A percentile compares a stretch with the other conserved stretches of the same genome.
Conservation (phyloP, 2,797 vertebrate species). For the Falco concolor region DNA sequence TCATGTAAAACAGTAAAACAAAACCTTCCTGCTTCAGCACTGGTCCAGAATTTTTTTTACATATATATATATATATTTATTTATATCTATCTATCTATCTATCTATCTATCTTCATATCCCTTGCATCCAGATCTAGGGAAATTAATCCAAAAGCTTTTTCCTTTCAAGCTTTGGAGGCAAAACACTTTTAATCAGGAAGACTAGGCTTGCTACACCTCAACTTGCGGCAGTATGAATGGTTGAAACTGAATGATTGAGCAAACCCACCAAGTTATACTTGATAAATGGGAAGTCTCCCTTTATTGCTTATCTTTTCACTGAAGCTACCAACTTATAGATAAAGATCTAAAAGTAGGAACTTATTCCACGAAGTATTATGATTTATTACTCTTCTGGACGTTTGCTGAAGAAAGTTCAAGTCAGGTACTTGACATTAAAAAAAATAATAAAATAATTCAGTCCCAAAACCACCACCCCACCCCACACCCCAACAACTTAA, state of each 20-base stretch:
- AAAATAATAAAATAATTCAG: not conserved
- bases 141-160: not conserved
- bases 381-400: not conserved
- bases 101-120: not conserved
- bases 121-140: not conserved
- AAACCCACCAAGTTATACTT: not conserved
- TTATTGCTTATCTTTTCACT: not conserved
- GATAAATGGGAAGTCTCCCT: not conserved
- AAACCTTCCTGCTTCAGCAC: not conserved
- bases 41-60: not conserved
- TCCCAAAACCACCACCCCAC: rapidly evolving
- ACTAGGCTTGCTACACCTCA: not conserved
- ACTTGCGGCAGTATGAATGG: not conserved
- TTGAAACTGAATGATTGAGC: not conserved
- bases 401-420: not conserved
- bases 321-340: not conserved
- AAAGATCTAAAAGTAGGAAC: not conserved
- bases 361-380: not conserved
- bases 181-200: not conserved
- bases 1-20: not conserved
- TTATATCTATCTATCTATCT: too few relatives aligned
- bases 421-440: not conserved
- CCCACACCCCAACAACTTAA: not conserved
- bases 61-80: too few relatives aligned
- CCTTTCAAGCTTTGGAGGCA: not conserved